These are phyloP conservation scores for Alectoris magna DNA, from an alignment of 2,797 vertebrate genomes.

Conservation along the genomic window DNA sequence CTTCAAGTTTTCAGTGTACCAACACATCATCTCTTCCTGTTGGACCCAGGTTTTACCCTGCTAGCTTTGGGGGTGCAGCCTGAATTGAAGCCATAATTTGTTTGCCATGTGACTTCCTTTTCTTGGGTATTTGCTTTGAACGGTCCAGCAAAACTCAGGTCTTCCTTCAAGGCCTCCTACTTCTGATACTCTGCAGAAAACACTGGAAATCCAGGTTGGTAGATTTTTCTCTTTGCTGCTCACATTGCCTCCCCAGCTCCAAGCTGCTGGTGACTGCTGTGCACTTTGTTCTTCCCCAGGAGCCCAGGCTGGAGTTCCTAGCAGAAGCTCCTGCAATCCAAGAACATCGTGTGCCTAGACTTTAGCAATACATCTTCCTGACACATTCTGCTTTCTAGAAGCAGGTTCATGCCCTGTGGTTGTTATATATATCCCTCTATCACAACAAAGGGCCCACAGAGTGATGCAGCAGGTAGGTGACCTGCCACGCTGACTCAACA, in stretches of 20 bases:
- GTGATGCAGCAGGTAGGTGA: neutral
- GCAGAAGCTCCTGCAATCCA: neutral
- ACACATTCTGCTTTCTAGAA: conserved; percentile 38
- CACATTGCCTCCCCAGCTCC: neutral
- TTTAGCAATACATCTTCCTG: conserved; percentile 5
- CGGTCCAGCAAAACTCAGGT: neutral
- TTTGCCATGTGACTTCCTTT: neutral
- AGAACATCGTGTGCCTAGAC: neutral
- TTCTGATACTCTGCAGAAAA: neutral
- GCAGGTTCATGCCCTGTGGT: neutral
- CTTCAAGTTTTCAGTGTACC: neutral
- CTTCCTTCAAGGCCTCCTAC: neutral
- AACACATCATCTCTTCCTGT: neutral
- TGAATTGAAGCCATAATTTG: neutral
- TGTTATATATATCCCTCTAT: neutral
- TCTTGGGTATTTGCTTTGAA: neutral
- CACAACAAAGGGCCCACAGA: neutral
- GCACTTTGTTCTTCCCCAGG: neutral
- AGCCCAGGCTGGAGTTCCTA: neutral
- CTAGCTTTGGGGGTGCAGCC: neutral
- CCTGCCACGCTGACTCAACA: neutral
- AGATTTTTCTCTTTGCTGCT: neutral
- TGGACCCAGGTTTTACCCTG: neutral
- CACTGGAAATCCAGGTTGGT: neutral
- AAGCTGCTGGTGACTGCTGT: neutral